Percentiles rank a stretch among this genome's conserved stretches.
phyloP scores from a whole-genome alignment of 2,797 vertebrate species.

The Myotis planiceps region DNA sequence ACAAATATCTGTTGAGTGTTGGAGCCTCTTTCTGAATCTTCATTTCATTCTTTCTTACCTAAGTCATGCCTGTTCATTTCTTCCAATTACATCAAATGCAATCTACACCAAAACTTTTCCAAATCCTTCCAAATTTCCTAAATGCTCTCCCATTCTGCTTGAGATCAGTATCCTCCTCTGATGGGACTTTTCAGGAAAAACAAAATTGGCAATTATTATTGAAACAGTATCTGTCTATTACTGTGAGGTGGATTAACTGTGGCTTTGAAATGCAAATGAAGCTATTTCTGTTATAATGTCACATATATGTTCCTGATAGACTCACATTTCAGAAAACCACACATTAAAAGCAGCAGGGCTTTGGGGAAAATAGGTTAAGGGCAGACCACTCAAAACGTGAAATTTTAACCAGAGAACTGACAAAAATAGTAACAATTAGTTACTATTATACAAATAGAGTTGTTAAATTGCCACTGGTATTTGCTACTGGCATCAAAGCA shows the following conservation, averaged over 20 bases:
- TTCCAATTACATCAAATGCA: background rate
- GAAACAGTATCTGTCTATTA: background rate
- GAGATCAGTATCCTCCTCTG: background rate
- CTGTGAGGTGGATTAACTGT: background rate
- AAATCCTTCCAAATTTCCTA: background rate
- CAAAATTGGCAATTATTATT: background rate
- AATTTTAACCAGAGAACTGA: background rate
- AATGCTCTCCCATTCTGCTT: background rate
- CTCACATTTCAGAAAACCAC: background rate
- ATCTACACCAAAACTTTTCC: background rate
- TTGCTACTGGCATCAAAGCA: background rate
- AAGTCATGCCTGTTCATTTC: background rate
- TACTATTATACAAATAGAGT: background rate
- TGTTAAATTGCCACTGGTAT: background rate
- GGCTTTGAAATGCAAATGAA: conserved; percentile 40
- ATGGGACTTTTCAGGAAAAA: background rate
- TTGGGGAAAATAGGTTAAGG: background rate
- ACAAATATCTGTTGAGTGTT: background rate
- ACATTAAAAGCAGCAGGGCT: background rate
- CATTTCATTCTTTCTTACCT: background rate
- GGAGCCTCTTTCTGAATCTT: background rate
- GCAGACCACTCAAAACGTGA: background rate
- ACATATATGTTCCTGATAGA: background rate
- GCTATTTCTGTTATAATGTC: background rate
- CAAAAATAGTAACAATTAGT: conserved; percentile 23